Conservation (phyloP, 1,140 invertebrate species). For the Cotesia typhae region DNA sequence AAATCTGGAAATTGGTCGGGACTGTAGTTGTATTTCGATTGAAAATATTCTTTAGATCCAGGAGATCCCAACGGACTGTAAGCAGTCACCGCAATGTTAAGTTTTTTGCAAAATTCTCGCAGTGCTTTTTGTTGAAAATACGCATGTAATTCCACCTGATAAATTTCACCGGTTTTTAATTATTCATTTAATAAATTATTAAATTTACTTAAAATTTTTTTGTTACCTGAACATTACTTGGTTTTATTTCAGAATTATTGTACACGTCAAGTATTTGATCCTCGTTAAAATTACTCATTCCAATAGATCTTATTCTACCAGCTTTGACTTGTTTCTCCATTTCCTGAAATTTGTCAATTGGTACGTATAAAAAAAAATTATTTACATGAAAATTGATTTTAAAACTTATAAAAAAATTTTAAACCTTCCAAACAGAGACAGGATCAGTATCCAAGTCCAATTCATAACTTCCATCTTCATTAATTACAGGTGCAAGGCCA, state of each 20-base stretch:
- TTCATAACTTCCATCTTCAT: constrained; percentile 71
- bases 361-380: constrained; percentile 24
- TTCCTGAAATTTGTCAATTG: constrained; percentile 64
- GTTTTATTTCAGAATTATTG: constrained; percentile 72
- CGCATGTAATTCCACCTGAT: constrained; percentile 81
- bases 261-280: constrained; percentile 74
- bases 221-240: constrained; percentile 75
- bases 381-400: constrained; percentile 5
- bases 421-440: constrained; percentile 78
- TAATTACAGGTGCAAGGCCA: constrained; percentile 60
- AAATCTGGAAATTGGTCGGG: constrained; percentile 73
- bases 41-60: constrained; percentile 63
- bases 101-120: constrained; percentile 75
- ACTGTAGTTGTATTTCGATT: constrained; percentile 66
- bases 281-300: constrained; percentile 84
- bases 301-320: constrained; percentile 75
- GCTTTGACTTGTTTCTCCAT: constrained; percentile 78
- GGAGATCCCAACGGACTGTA: constrained; percentile 85
- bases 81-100: constrained; percentile 80
- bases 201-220: background rate
- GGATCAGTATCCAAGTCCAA: constrained; percentile 76
- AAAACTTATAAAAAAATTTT: constrained; percentile 30
- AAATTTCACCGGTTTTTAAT: constrained; percentile 1
- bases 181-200: background rate
- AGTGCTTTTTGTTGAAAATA: constrained; percentile 84